Percentiles rank a stretch among this genome's conserved stretches.
Evolutionary conservation across 1,140 invertebrate species (phyloP).

Genomic region (Chrysopa pallens): DNA sequence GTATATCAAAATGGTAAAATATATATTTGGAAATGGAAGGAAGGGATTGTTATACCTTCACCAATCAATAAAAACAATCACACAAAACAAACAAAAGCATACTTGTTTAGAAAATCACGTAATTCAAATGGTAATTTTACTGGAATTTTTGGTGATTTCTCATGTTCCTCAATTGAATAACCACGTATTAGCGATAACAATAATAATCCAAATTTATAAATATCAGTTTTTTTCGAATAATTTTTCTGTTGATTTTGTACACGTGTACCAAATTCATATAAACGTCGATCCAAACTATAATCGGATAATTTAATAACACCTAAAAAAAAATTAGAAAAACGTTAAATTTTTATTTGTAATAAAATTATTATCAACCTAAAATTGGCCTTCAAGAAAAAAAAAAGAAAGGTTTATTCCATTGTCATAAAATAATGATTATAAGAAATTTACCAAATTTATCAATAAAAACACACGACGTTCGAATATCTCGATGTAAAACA

Average conservation of each 20-base stretch:
- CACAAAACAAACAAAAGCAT: slow-evolving; percentile 7
- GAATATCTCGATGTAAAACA: slow-evolving; percentile 57
- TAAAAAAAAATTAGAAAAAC: no score
- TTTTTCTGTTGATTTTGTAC: slow-evolving; percentile 29
- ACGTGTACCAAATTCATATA: slow-evolving; percentile 29
- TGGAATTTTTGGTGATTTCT: slow-evolving; percentile 30
- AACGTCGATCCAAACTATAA: slow-evolving; percentile 49
- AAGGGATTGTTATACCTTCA: no score
- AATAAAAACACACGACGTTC: slow-evolving; percentile 44
- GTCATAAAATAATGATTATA: no score
- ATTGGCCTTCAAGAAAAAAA: no score
- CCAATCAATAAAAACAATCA: no score
- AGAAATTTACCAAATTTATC: slow-evolving; percentile 25
- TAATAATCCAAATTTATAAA: slow-evolving; percentile 45
- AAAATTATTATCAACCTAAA: no score
- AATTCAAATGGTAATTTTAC: slow-evolving; percentile 33
- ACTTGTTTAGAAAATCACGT: slow-evolving; percentile 51
- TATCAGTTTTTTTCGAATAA: slow-evolving; percentile 52
- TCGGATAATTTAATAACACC: slow-evolving; percentile 40
- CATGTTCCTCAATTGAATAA: slow-evolving; percentile 17
- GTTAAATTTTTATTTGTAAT: no score
- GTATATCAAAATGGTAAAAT: no score
- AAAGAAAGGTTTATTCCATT: no score
- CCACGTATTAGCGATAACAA: slow-evolving; percentile 35
- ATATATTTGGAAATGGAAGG: background rate